Evolutionary conservation across 1,140 invertebrate species (phyloP).

Genomic region (Cepaea nemoralis): DNA sequence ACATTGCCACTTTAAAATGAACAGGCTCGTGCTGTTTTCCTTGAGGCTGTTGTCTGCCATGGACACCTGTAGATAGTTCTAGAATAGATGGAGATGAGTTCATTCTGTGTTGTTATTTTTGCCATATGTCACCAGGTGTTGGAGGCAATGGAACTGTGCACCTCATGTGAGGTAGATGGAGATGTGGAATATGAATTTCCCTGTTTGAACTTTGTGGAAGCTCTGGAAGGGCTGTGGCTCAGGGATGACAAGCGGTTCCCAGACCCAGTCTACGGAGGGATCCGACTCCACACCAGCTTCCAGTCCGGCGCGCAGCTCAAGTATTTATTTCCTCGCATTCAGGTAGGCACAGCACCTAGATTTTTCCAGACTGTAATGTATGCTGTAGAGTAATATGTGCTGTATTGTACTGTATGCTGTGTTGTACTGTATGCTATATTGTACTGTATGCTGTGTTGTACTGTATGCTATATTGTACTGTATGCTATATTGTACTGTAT

Average conservation of each 20-base stretch:
- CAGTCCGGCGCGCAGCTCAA: conserved; percentile 77
- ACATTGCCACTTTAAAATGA: no score
- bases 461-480: no score
- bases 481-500: no score
- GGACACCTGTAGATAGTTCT: no score
- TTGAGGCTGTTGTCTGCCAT: no score
- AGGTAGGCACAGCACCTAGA: conserved; percentile 69
- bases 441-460: no score
- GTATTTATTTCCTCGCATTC: conserved; percentile 81
- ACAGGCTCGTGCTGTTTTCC: no score
- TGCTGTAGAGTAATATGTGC: no score
- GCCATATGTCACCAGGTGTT: conserved; percentile 50
- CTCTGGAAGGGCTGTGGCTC: conserved; percentile 82
- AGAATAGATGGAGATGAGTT: no score
- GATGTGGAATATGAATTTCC: conserved; percentile 86
- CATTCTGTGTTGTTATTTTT: no score
- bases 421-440: no score
- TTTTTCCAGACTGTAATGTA: not conserved
- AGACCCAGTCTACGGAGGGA: conserved; percentile 79
- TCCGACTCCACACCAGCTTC: conserved; percentile 76
- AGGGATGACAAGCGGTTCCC: conserved; percentile 76
- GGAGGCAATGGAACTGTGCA: conserved; percentile 80
- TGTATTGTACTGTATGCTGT: no score
- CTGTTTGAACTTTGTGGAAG: conserved; percentile 82
- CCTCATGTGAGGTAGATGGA: conserved; percentile 82